phyloP scores from a whole-genome alignment of 2,888 invertebrate species.

The Pachliopta kotzebuea region DNA sequence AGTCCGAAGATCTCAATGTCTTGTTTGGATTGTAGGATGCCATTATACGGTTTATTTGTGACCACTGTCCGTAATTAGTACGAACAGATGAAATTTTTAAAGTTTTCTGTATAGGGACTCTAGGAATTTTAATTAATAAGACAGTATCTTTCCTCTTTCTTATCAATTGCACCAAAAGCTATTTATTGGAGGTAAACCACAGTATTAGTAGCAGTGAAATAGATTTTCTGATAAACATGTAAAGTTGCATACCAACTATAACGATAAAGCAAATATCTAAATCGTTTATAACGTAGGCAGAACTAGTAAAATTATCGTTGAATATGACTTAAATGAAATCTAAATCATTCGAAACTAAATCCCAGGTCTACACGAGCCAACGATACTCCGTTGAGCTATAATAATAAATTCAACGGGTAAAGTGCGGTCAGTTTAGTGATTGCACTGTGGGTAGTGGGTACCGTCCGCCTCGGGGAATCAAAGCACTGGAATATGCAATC shows the following conservation, averaged over 20 bases:
- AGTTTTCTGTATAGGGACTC: too few species aligned
- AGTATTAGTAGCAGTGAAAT: background rate
- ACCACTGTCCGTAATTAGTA: too few species aligned
- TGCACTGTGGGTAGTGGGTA: conserved; percentile 20
- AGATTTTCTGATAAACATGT: background rate
- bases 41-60: too few species aligned
- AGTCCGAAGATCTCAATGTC: too few species aligned
- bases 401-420: conserved; percentile 22
- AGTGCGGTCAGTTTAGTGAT: conserved; percentile 15
- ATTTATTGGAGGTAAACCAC: background rate
- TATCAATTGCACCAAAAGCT: too few species aligned
- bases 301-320: conserved; percentile 13
- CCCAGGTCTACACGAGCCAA: conserved; percentile 13
- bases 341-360: conserved; percentile 25
- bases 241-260: background rate
- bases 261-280: conserved; percentile 6
- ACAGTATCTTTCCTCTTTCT: too few species aligned
- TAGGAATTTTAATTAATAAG: too few species aligned
- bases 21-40: too few species aligned
- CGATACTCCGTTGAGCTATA: conserved; percentile 9
- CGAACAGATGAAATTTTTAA: too few species aligned
- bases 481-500: background rate
- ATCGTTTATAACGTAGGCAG: background rate
- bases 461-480: conserved; percentile 10
- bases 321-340: conserved; percentile 12